Evolutionary conservation across 2,113 vertebrate genomes (phyloP).

Genomic region (Edolisoma coerulescens): DNA sequence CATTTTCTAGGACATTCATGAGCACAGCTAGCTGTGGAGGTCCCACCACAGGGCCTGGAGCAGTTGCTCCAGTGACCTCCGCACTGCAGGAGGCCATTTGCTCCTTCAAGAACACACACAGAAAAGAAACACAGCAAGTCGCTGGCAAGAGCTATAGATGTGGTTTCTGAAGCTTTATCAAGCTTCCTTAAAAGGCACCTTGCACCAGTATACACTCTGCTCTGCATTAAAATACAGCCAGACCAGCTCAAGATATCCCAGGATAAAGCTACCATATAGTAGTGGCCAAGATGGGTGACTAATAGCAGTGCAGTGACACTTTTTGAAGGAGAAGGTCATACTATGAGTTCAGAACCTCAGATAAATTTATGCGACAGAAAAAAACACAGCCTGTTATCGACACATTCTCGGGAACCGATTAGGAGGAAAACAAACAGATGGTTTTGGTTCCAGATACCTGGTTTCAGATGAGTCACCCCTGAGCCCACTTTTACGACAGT

Average conservation of each 20-base stretch:
- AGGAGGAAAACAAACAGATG: not conserved
- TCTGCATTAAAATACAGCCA: not conserved
- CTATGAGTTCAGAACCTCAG: not conserved
- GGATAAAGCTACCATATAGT: not conserved
- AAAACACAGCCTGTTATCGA: not conserved
- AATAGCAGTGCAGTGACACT: not conserved
- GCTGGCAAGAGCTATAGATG: not conserved
- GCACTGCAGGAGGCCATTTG: not conserved
- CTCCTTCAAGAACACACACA: not conserved
- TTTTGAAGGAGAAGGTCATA: not conserved
- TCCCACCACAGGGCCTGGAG: not conserved
- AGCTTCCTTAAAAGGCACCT: not conserved
- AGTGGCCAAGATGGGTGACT: not conserved
- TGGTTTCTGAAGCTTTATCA: not conserved
- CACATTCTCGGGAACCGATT: not conserved
- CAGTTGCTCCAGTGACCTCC: not conserved
- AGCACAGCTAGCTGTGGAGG: not conserved
- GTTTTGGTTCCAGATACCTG: not conserved
- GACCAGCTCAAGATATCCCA: not conserved
- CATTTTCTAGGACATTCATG: not conserved
- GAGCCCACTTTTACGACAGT: constrained; percentile 86
- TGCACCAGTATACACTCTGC: not conserved
- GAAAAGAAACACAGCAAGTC: not conserved
- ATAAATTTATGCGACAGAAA: not conserved
- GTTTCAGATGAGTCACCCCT: constrained; percentile 82